Evolutionary conservation across 2,888 invertebrate genomes (phyloP), one percentile per base, ranked within the genome.

Genomic region (Alloscopus bannaensis): DNA sequence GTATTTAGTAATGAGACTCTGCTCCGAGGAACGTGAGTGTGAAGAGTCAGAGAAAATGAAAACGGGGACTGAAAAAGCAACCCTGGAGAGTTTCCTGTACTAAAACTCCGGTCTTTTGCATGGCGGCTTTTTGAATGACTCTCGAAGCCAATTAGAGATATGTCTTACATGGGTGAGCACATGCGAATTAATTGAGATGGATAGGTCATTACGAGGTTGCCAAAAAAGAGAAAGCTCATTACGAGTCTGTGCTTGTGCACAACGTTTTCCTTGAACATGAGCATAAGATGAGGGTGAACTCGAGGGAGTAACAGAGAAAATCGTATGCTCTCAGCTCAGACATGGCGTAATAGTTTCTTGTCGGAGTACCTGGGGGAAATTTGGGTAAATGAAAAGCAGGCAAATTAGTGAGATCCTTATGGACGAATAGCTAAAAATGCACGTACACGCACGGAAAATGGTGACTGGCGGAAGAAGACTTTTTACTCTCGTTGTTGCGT

Each of bases 111-210:
- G 57, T 55, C 29, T 20, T 8, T 31, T 13, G 26, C 22, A 24
- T 13, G 1, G 42, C 36, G 57, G 65, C 42, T 55, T 20, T n/a
- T n/a, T n/a, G 47, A 64, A 64, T 50, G 75, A 66, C 75, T 66
- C 65, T 60, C 52, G 68, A 76, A 76, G 76, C 76, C 76, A 76
- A 76, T 76, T 76, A 76, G 76, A 68, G 76, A 68, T 68, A 76
- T 68, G 76, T 76, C 76, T 76, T 76, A 76, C 76, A 76, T 76
- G 66, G 76, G 60, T 68, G 76, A 76, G 47, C 76, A 76, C 76
- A 76, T 68, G 68, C 76, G 76, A 76, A 77, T 77, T 77, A 77
- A 77, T 77, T 69, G 77, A 64, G 77, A 77, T 55, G 77, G 77
- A 77, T 77, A 77, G 77, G 69, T 77, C 77, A 77, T 77, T 77